Base-by-base conservation (phyloP, 2,888 invertebrate genomes). In the Eulithis testata region DNA sequence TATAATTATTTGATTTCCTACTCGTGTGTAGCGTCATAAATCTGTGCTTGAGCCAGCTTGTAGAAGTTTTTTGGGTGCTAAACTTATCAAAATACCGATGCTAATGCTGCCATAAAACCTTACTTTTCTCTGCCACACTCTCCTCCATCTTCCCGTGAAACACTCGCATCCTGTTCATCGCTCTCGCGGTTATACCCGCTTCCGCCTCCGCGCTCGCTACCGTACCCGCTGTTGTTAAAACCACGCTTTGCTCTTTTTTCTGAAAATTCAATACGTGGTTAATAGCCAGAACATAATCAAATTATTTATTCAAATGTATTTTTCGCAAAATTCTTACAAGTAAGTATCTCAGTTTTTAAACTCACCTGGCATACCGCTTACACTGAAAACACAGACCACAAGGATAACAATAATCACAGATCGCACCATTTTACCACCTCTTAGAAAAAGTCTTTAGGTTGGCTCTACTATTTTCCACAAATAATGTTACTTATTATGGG, bases 141-240 rank as follows among this genome's bases (percentile, higher is more conserved):
- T 2, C 76, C 71, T 11, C 75, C 63, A 45, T 73, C 68, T 57
- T 87, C 87, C 8, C 73, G 73, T 60, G 85, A 84, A 49, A 72
- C 72, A 63, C 81, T 87, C 7, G 78, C 80, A 53, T 85, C 83
- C 0, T 76, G 78, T 47, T 89, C 85, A 50, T 82, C 77, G 71
- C 79, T 83, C n/a, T 75, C 80, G n/a, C 76, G 77, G 0, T 52
- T 50, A 55, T 55, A 83, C 4, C 75, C 76, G 52, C 73, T 77
- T 6, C 73, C 78, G 63, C 76, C 72, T 3, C 75, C 60, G 56
- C 63, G 63, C 47, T 60, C 66, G 63, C 66, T 56, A 12, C 63
- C 63, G 11, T 63, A 60, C 6, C 60, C 77, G 63, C 76, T 75
- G 59, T 71, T 78, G 60, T 82, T 82, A 71, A 74, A 85, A 44